A percentile compares a stretch with the other conserved stretches of the same genome.
phyloP scores from a whole-genome alignment of 2,888 invertebrate species.

The Eueremaeus valkanovi region DNA sequence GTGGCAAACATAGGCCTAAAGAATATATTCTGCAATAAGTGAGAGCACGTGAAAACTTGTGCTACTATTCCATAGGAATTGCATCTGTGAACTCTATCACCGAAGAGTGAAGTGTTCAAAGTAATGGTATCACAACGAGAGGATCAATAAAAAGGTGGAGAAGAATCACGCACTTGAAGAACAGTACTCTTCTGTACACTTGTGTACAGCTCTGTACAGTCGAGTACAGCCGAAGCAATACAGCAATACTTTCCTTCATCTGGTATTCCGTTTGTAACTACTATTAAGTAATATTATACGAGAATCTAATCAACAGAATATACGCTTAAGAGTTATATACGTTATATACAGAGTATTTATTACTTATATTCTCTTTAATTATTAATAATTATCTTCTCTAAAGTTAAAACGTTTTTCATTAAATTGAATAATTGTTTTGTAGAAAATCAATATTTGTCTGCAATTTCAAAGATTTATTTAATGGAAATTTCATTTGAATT shows the following conservation, averaged over 20 bases:
- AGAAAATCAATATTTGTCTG: no score
- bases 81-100: neutral
- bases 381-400: neutral
- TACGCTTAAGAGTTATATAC: no score
- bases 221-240: neutral
- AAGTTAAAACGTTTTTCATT: neutral
- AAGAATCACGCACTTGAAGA: conserved; percentile 9
- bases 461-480: no score
- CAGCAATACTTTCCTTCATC: neutral
- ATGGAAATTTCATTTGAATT: neutral
- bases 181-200: neutral
- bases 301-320: conserved; percentile 10
- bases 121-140: conserved; percentile 27
- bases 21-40: neutral
- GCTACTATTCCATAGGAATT: neutral
- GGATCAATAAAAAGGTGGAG: conserved; percentile 34
- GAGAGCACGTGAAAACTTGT: conserved; percentile 26
- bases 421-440: no score
- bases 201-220: neutral
- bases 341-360: neutral
- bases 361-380: neutral
- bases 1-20: neutral
- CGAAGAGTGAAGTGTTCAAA: neutral
- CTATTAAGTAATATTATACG: neutral
- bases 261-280: neutral